These are phyloP conservation scores for Oryzias sinensis DNA, from an alignment of 2,797 vertebrate genomes.

Conservation along the genomic window DNA sequence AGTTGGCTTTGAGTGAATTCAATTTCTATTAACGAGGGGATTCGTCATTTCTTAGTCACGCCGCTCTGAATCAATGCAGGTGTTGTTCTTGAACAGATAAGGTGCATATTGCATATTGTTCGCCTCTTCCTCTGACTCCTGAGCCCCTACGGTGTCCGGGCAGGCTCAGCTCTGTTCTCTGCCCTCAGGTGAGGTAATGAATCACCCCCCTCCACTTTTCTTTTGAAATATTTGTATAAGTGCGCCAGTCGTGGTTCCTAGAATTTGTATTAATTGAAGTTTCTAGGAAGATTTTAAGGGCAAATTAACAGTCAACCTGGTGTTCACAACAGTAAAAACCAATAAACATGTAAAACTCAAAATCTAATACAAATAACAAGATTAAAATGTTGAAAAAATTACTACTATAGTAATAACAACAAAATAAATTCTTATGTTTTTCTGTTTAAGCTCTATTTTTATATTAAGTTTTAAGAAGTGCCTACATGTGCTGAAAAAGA, in stretches of 20 bases:
- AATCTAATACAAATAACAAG: conserved; percentile 15
- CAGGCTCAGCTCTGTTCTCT: conserved; percentile 14
- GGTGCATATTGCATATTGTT: neutral
- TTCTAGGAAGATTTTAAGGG: too few species aligned
- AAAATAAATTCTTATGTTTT: conserved; percentile 8
- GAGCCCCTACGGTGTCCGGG: neutral
- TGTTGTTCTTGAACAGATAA: neutral
- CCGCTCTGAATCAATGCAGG: neutral
- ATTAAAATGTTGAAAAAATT: too few species aligned
- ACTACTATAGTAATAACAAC: too few species aligned
- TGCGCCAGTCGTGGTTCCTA: conserved; percentile 10
- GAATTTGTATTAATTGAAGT: neutral
- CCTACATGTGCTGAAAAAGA: neutral
- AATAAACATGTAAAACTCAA: conserved; percentile 23
- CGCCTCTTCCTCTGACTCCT: neutral
- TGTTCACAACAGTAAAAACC: conserved; percentile 19
- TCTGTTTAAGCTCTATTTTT: neutral
- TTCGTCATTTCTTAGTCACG: conserved; percentile 56
- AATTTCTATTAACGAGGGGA: conserved; percentile 18
- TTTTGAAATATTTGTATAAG: conserved; percentile 1
- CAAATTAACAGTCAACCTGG: conserved; percentile 20
- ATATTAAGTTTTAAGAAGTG: neutral
- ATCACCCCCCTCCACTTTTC: conserved; percentile 16
- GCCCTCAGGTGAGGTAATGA: conserved; percentile 34
- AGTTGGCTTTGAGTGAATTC: conserved; percentile 10